Base-by-base conservation (phyloP, 2,797 vertebrate genomes). In the Melanotaenia trifasciata region DNA sequence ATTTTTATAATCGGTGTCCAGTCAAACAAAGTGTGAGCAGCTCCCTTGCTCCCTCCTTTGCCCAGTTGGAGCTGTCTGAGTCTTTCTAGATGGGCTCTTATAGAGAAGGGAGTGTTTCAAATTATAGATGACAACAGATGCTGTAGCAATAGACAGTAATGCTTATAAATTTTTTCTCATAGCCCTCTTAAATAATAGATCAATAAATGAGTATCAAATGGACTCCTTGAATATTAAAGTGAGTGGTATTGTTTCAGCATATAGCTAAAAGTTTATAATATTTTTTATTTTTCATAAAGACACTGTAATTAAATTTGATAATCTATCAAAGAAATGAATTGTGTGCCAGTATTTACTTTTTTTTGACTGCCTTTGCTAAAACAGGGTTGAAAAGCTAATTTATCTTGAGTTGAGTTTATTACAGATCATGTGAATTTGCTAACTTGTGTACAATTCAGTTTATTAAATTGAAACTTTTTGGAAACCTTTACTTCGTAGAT, bases 321-420 rank as follows among this genome's bases (percentile, higher is more conserved):
- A 28, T 43, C 40, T 43, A 43, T 43, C 16, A 43, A 18, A 16
- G 4, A 43, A 43, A 43, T 43, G 16, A 1, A 20, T 45, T 45
- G 40, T 45, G 43, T 45, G 18, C 18, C 13, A 47, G 33, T 67
- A 33, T 67, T 33, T 58, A 6, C n/a, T 18, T 36, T 24, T 60
- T 30, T 5, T 26, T 38, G 14, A 68, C 56, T 50, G 20, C 40
- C 66, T 35, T 60, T 69, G 45, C 40, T 43, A 18, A 43, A n/a
- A 47, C 8, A 6, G 20, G 18, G 6, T 47, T 47, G 5, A 47
- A 47, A 47, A n/a, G 1, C 45, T n/a, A 47, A 47, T n/a, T 26
- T 8, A 36, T 40, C 56, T 53, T 56, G 14, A 4, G 35, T 14
- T 58, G 1, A 47, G 58, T 63, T 32, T 51, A 18, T 30, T 66